A percentile compares a stretch with the other conserved stretches of the same genome.
These are phyloP conservation scores for Anoplius nigerrimus DNA, from an alignment of 2,888 invertebrate genomes.

Conservation along the genomic window DNA sequence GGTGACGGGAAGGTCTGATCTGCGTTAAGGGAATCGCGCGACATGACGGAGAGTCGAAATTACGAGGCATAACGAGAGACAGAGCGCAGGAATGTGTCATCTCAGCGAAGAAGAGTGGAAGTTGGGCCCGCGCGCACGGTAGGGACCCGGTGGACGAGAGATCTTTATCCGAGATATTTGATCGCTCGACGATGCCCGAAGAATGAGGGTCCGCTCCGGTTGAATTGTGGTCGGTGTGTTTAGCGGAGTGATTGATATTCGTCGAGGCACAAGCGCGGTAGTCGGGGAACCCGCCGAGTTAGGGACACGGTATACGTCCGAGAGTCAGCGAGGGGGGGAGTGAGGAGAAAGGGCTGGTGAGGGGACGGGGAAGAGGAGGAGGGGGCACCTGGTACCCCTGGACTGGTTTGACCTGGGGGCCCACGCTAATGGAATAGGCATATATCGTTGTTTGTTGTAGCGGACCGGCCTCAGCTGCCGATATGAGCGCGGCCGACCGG, in stretches of 20 bases:
- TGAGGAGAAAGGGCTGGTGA: background rate
- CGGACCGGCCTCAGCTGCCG: conserved; percentile 5
- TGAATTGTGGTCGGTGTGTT: conserved; percentile 34
- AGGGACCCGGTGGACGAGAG: conserved; percentile 47
- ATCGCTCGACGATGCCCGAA: conserved; percentile 29
- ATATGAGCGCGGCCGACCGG: background rate
- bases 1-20: background rate
- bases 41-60: background rate
- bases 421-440: conserved; percentile 11
- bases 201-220: conserved; percentile 19
- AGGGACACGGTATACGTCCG: conserved; percentile 16
- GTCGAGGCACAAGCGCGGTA: conserved; percentile 53
- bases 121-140: background rate
- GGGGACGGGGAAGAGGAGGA: background rate
- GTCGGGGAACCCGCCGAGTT: conserved; percentile 29
- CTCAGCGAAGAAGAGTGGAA: background rate
- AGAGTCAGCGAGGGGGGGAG: conserved; percentile 15
- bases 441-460: conserved; percentile 5
- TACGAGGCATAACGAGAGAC: background rate
- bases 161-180: conserved; percentile 44
- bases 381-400: conserved; percentile 2
- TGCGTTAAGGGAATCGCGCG: background rate
- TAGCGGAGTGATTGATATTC: conserved; percentile 58
- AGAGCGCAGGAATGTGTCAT: background rate
- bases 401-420: conserved; percentile 4